phyloP scores from a whole-genome alignment of 2,888 invertebrate species.

The Epirrhoe alternata region DNA sequence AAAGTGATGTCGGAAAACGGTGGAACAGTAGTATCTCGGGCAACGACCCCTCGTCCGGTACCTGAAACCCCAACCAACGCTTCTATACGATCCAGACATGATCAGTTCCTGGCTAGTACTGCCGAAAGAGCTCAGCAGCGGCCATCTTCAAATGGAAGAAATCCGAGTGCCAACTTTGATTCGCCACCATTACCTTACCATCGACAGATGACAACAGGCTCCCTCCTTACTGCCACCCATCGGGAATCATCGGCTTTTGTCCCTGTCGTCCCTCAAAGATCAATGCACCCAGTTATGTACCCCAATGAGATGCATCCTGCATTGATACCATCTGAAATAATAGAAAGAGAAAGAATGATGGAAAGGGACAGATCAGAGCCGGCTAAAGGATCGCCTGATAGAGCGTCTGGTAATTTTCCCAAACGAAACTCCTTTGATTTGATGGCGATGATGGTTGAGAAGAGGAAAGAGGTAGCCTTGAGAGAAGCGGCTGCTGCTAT shows the following conservation, averaged over 20 bases:
- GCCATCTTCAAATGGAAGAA: conserved; percentile 81
- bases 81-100: conserved; percentile 83
- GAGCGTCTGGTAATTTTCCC: conserved; percentile 70
- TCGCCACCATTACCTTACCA: conserved; percentile 88
- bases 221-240: conserved; percentile 83
- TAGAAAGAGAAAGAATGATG: conserved; percentile 83
- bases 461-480: conserved; percentile 92
- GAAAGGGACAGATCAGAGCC: conserved; percentile 79
- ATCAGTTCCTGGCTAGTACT: conserved; percentile 86
- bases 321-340: conserved; percentile 85
- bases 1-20: conserved; percentile 80
- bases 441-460: conserved; percentile 96
- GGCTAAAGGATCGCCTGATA: conserved; percentile 80
- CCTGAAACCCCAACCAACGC: conserved; percentile 76
- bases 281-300: conserved; percentile 89
- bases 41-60: conserved; percentile 79
- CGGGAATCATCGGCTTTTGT: conserved; percentile 94
- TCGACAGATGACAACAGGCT: conserved; percentile 85
- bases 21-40: conserved; percentile 77
- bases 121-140: conserved; percentile 77
- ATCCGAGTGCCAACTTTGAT: conserved; percentile 85
- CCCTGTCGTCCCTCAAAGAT: conserved; percentile 93
- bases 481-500: conserved; percentile 90
- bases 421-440: conserved; percentile 89
- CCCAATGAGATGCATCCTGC: conserved; percentile 89